Percentiles rank a stretch among this genome's conserved stretches.
phyloP scores from a whole-genome alignment of 2,888 invertebrate species.

The Heteromurus nitidus region DNA sequence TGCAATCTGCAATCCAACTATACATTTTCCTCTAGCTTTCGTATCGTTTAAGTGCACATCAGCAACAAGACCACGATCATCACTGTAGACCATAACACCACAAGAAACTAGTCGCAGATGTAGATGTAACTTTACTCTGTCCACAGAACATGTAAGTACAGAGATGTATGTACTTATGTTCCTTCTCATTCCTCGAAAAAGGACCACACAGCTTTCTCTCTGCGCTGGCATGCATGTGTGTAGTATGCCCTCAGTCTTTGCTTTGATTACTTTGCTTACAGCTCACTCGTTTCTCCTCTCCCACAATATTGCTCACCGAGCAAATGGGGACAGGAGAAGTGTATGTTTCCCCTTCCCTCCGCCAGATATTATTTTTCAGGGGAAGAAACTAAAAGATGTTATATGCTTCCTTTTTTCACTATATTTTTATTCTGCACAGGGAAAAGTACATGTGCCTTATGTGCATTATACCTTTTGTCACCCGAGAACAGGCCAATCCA shows the following conservation, averaged over 20 bases:
- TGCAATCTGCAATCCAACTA: background rate
- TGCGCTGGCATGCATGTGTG: background rate
- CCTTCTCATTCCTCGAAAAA: constrained; percentile 7
- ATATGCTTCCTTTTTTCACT: too few species aligned
- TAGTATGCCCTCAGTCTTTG: constrained; percentile 2
- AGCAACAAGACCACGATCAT: background rate
- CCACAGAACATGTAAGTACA: too few species aligned
- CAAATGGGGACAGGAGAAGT: constrained; percentile 15
- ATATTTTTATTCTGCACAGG: too few species aligned
- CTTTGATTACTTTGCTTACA: constrained; percentile 63
- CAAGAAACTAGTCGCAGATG: too few species aligned
- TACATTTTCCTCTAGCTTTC: constrained; percentile 23
- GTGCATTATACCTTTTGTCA: constrained; percentile 55
- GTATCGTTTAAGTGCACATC: constrained; percentile 45
- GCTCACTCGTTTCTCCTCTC: constrained; percentile 54
- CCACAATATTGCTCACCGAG: constrained; percentile 37
- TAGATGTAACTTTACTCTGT: too few species aligned
- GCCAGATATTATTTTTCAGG: background rate
- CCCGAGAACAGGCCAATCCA: constrained; percentile 56
- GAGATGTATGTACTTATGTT: background rate
- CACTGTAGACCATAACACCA: background rate
- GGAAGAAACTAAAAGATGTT: background rate
- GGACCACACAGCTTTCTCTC: background rate
- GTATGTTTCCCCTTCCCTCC: constrained; percentile 1
- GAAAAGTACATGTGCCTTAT: too few species aligned